These are phyloP conservation scores for Chitala chitala DNA, from an alignment of 2,113 vertebrate genomes.

Conservation along the genomic window DNA sequence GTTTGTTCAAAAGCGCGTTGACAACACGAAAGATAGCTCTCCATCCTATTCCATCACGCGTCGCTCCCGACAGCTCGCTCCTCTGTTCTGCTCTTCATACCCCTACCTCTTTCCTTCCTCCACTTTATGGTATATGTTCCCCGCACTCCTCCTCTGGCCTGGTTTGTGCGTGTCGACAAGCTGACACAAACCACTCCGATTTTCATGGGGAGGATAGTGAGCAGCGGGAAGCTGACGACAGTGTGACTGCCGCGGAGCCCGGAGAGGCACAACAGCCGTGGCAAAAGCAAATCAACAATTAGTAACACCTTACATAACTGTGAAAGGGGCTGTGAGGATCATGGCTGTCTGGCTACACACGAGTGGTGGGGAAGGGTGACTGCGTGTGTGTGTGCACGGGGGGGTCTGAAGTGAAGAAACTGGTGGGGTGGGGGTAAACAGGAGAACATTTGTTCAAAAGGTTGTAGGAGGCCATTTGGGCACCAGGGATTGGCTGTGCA, in stretches of 20 bases:
- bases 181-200: constrained; percentile 61
- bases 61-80: constrained; percentile 49
- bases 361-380: constrained; percentile 38
- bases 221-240: constrained; percentile 31
- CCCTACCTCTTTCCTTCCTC: constrained; percentile 20
- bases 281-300: constrained; percentile 63
- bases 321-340: constrained; percentile 46
- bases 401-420: constrained; percentile 32
- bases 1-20: constrained; percentile 47
- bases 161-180: constrained; percentile 53
- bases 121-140: constrained; percentile 26
- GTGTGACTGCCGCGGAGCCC: constrained; percentile 18
- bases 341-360: constrained; percentile 42
- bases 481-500: constrained; percentile 29
- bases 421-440: constrained; percentile 35
- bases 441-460: constrained; percentile 1
- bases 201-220: constrained; percentile 55
- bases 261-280: constrained; percentile 43
- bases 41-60: constrained; percentile 48
- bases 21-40: constrained; percentile 51
- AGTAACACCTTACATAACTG: constrained; percentile 57
- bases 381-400: neutral
- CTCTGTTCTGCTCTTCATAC: constrained; percentile 44
- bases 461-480: constrained; percentile 24
- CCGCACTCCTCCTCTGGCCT: constrained; percentile 30